Conservation (phyloP, 2,888 invertebrate species). For the Phaedon cochleariae region DNA sequence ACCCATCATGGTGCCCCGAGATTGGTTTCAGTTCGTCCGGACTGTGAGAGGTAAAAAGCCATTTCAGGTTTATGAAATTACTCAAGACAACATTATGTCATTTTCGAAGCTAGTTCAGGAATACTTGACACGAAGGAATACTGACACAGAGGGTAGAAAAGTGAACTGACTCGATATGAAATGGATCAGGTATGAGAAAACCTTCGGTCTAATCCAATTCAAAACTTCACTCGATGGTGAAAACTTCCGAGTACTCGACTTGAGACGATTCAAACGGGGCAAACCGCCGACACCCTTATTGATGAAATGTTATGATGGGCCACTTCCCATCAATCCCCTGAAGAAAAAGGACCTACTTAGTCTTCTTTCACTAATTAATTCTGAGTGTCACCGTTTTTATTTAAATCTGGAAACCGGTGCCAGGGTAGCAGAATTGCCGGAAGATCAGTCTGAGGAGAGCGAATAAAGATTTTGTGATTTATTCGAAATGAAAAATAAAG, state of each 20-base stretch:
- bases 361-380: too few species aligned
- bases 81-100: conserved; percentile 11
- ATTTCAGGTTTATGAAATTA: conserved; percentile 2
- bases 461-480: too few species aligned
- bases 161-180: conserved; percentile 32
- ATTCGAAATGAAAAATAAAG: conserved; percentile 25
- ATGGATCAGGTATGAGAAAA: conserved; percentile 35
- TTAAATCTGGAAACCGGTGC: too few species aligned
- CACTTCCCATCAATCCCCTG: conserved; percentile 13
- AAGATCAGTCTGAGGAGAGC: too few species aligned
- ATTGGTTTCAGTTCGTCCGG: not conserved
- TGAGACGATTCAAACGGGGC: conserved; percentile 25
- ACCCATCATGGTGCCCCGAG: too few species aligned
- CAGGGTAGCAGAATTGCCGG: too few species aligned
- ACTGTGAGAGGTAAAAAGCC: not conserved
- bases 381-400: too few species aligned
- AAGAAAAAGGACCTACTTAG: too few species aligned
- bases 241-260: conserved; percentile 28
- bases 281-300: conserved; percentile 22
- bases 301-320: conserved; percentile 22
- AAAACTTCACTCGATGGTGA: too few species aligned
- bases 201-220: conserved; percentile 29
- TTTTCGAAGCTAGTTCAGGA: conserved; percentile 11
- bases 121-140: conserved; percentile 20
- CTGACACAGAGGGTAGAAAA: conserved; percentile 21